Base-by-base conservation (phyloP, 2,888 invertebrate species). In the Hydrotaea diabolus region DNA sequence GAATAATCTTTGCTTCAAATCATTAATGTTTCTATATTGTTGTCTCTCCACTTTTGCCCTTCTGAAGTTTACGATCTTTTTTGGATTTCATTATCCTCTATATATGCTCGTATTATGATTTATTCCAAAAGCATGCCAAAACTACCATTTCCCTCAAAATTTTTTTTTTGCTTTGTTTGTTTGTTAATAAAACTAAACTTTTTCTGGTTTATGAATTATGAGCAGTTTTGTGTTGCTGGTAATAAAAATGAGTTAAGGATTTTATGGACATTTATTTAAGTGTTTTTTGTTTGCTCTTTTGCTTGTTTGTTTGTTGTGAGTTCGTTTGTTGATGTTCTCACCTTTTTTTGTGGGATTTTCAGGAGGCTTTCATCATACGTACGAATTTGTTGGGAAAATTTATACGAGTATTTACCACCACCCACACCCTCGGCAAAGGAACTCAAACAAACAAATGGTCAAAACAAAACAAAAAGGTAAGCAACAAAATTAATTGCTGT, bases 401-500 rank as follows among this genome's bases (percentile, higher is more conserved):
- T 26, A n/a, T n/a, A n/a, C n/a, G n/a, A n/a, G n/a, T n/a, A 26
- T 59, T 59, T 26, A 15, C 26, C 31, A 31, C 7, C 3, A 4
- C 7, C 7, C 7, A 31, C 31, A 31, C 31, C 7, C 0, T 59
- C 21, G 23, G 59, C 49, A 2, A 26, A 1, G 26, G 15, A 55
- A 21, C 7, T 59, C 26, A 17, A 17, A 11, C 55, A 21, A 26
- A 59, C 23, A 59, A 59, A 23, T 59, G 59, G 2, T 26, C 23
- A 5, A 59, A 59, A 49, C 59, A 23, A 15, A 23, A 59, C 5
- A 59, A 26, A 15, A 23, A 15, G 15, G 23, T n/a, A 23, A 26
- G 59, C 59, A 23, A 59, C 59, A 26, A 66, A 77, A 77, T 77
- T 66, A 77, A 77, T 77, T 66, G 64, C 39, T 57, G 66, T 66